Evolutionary conservation across 1,140 invertebrate species (phyloP).

Genomic region (Eciton burchellii): DNA sequence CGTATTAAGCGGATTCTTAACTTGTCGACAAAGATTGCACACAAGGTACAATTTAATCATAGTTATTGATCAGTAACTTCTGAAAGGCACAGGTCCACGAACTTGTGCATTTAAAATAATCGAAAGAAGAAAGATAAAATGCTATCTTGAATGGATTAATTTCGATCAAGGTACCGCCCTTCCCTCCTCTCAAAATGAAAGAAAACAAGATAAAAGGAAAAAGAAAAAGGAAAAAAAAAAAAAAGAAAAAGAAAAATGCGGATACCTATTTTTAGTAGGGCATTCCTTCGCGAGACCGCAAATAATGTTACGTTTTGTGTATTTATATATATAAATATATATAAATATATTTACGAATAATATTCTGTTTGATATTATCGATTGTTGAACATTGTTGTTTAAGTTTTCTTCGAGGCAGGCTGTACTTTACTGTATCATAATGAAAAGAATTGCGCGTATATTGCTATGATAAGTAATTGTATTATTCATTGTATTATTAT

Average conservation of each 20-base stretch:
- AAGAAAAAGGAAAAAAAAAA: neutral
- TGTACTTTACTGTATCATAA: slow-evolving; percentile 85
- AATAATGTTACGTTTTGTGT: slow-evolving; percentile 84
- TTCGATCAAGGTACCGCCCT: slow-evolving; percentile 19
- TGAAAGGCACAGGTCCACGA: slow-evolving; percentile 38
- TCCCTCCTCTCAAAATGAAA: slow-evolving; percentile 1
- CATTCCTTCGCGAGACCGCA: slow-evolving; percentile 75
- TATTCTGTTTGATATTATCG: slow-evolving; percentile 85
- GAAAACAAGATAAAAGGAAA: slow-evolving; percentile 23
- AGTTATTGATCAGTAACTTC: slow-evolving; percentile 54
- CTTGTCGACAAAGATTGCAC: slow-evolving; percentile 60
- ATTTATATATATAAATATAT: slow-evolving; percentile 76
- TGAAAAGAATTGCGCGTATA: slow-evolving; percentile 67
- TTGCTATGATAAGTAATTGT: slow-evolving; percentile 70
- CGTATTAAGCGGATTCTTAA: slow-evolving; percentile 63
- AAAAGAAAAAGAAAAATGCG: slow-evolving; percentile 7
- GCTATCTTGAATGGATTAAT: slow-evolving; percentile 53
- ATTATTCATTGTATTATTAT: slow-evolving; percentile 73
- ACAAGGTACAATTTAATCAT: slow-evolving; percentile 65
- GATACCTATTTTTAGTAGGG: slow-evolving; percentile 76
- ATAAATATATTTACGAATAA: slow-evolving; percentile 76
- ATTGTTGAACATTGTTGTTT: slow-evolving; percentile 85
- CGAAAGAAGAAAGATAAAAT: neutral
- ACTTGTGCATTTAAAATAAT: slow-evolving; percentile 69
- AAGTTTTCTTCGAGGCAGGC: slow-evolving; percentile 83